Evolutionary conservation across 2,113 vertebrate genomes (phyloP), one percentile per base, ranked within the genome.

Genomic region (Poeciliopsis turrubarensis): DNA sequence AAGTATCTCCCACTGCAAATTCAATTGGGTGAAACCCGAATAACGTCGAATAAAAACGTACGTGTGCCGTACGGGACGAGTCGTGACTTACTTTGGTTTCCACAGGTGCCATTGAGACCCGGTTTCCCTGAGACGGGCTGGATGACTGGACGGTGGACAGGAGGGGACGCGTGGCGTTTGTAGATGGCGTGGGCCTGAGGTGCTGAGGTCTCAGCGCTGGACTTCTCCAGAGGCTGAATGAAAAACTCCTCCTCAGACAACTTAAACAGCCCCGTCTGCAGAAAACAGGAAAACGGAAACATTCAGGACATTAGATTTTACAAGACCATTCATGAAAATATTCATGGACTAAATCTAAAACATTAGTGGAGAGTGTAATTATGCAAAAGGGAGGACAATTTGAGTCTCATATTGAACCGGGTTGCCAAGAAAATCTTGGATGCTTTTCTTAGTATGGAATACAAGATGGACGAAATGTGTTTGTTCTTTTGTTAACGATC

Each of bases 171-270:
- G 1, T 97, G 95, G 34, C 94, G 96, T 79, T 94, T 97, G 85
- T 96, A 99, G 37, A 99, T 91, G 88, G 95, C 92, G 5, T 99
- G 98, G 22, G 97, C 95, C 78, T 95, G 96, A 0, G 95, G 92
- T 0, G 65, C 72, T 0, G 91, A 90, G 32, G 66, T 47, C 0
- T 85, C 90, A 60, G 70, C 68, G 13, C 39, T 80, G 6, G 70
- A 73, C 10, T 68, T 68, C 19, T 94, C 78, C 86, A 98, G 85
- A 0, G 98, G 98, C 41, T 96, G 96, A 12, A 99, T 99, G 75
- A 99, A 96, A 81, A 97, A 97, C 84, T 99, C 97, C 72, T 98
- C 94, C 0, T 93, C 34, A 7, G 94, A 94, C 25, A 99, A 92
- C 88, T 68, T 96, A 69, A 99, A 99, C 81, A 98, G 88, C 0